Evolutionary conservation across 2,113 vertebrate genomes (phyloP), one percentile per base, ranked within the genome.

Genomic region (Dermatemys mawii): DNA sequence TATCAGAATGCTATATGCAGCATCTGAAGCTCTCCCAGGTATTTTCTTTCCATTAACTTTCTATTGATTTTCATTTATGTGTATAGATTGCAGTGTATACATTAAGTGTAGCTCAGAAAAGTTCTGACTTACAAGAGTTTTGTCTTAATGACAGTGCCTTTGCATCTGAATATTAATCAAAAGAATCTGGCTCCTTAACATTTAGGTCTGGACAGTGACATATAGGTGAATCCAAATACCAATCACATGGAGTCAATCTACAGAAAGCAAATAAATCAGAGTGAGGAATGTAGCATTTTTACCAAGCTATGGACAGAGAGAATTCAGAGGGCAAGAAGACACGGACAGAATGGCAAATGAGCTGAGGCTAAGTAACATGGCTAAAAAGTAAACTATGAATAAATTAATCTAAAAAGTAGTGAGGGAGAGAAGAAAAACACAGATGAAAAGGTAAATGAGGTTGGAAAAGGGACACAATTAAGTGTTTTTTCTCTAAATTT

Each of bases 61-160:
- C 79, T 97, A 98, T 93, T 90, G 97, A 97, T 97, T 98, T 98
- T 96, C 57, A 48, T 96, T 98, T 97, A 95, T 91, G 85, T 90
- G 87, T 91, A 82, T 90, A 94, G 38, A 93, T 97, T n/a, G 16
- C 70, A 87, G 41, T 53, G 90, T 21, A 87, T 53, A 85, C 46
- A 81, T 95, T 83, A 97, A 92, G 80, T 91, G 82, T 55, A 95
- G 63, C 50, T 96, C 55, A 81, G 94, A 95, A 94, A 96, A 97
- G 84, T 11, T 92, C 13, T 93, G 93, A 63, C 53, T 90, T 92
- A 75, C 19, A n/a, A 53, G 35, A 89, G 60, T 85, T 85, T 94
- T 84, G 50, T 95, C 57, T 81, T 93, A 11, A 48, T 93, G 79
- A 85, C 60, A 96, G 51, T 86, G 26, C 46, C 87, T 83, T 70